These are phyloP conservation scores for Cyclophora albipunctata DNA, from an alignment of 2,888 invertebrate genomes.

Conservation along the genomic window DNA sequence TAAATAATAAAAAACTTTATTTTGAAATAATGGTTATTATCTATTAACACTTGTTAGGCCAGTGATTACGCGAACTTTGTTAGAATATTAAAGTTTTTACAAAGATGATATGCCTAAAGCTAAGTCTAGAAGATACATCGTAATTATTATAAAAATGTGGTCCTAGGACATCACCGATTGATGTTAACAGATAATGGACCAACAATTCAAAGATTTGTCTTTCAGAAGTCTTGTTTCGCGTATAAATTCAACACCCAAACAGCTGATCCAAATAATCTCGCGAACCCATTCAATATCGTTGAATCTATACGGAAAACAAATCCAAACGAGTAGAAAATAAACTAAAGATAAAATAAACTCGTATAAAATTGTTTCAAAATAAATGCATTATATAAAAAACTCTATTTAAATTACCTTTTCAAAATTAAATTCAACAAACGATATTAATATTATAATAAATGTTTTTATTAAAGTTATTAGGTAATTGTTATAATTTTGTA, in stretches of 20 bases:
- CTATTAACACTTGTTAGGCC: slow-evolving; percentile 74
- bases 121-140: slow-evolving; percentile 35
- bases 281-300: not conserved
- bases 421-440: slow-evolving; percentile 67
- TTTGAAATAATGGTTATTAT: slow-evolving; percentile 74
- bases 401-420: slow-evolving; percentile 56
- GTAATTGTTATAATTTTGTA: slow-evolving; percentile 44
- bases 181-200: slow-evolving; percentile 73
- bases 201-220: slow-evolving; percentile 52
- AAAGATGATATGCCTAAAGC: slow-evolving; percentile 66
- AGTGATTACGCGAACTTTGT: slow-evolving; percentile 55
- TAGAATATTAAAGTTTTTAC: slow-evolving; percentile 59
- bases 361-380: slow-evolving; percentile 68
- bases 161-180: slow-evolving; percentile 18
- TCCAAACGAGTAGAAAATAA: slow-evolving; percentile 32
- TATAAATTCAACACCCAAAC: no score
- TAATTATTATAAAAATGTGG: slow-evolving; percentile 20
- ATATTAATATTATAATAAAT: slow-evolving; percentile 42
- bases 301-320: slow-evolving; percentile 7
- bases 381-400: slow-evolving; percentile 71
- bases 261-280: no score
- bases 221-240: no score
- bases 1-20: slow-evolving; percentile 61
- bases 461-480: slow-evolving; percentile 38
- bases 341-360: slow-evolving; percentile 53